Base-by-base conservation (phyloP, 2,797 vertebrate genomes). In the Intellagama lesueurii region DNA sequence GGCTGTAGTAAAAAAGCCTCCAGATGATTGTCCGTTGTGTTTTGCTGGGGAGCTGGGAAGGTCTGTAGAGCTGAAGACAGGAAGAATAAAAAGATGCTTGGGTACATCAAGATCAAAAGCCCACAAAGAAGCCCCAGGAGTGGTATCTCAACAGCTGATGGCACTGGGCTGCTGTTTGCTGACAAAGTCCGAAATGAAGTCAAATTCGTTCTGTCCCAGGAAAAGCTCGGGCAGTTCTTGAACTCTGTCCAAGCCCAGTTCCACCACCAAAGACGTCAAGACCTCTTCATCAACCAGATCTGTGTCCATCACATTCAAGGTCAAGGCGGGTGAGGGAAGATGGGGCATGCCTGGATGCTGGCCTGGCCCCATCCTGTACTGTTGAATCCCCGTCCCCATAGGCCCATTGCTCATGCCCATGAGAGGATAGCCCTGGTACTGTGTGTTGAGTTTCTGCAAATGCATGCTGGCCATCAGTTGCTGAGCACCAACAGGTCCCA, bases 281-380 rank as follows among this genome's bases (percentile, higher is more conserved):
- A 98, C 98, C 81, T 99, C 99, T 96, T 99, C 99, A 8, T 99
- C 99, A 84, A 99, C 98, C 95, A 99, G 98, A 90, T 99, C 99
- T 0, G 98, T 97, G 95, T 99, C 99, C 97, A 98, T 98, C 95
- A 98, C 93, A 3, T 98, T 99, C 88, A 99, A 94, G 56, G 98
- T 97, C 92, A 98, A 96, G 0, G 98, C 96, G 0, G 98, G 97
- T 0, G 97, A 96, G 0, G 97, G 97, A 97, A 98, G 97, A 89
- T 98, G 98, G 93, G 97, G 98, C 97, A 98, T 97, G 94, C 95
- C 96, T 0, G 93, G 87, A 86, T 95, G 97, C 95, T 97, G 96
- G 91, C 96, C 92, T 0, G 97, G 96, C 90, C 92, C 97, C 93
- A 98, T 96, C 91, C 98, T 97, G 94, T 98, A 98, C 52, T 94